Evolutionary conservation across 1,140 invertebrate species (phyloP).

Genomic region (Drosophila ananassae): DNA sequence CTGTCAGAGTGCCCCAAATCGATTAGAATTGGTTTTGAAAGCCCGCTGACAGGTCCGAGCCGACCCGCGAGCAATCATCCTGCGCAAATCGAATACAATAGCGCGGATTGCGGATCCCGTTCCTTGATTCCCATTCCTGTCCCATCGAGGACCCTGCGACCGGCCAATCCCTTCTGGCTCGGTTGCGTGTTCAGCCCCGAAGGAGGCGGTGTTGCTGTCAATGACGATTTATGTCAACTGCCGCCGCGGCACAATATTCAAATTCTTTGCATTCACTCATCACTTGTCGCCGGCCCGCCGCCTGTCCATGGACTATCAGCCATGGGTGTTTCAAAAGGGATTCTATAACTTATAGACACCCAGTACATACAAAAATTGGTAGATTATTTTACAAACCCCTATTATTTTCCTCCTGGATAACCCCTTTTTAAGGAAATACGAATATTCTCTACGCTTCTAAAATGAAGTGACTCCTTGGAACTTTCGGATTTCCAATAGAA

Average conservation of each 20-base stretch:
- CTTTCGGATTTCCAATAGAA: slow-evolving; percentile 66
- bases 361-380: too few species aligned
- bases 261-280: slow-evolving; percentile 82
- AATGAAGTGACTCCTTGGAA: slow-evolving; percentile 30
- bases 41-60: slow-evolving; percentile 58
- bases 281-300: slow-evolving; percentile 68
- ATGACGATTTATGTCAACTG: slow-evolving; percentile 82
- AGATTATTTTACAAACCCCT: too few species aligned
- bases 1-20: slow-evolving; percentile 81
- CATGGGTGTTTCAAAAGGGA: slow-evolving; percentile 13
- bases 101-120: slow-evolving; percentile 68
- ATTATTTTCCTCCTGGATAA: too few species aligned
- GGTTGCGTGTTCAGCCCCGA: slow-evolving; percentile 72
- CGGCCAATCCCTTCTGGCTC: slow-evolving; percentile 4
- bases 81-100: slow-evolving; percentile 42
- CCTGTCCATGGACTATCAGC: slow-evolving; percentile 14
- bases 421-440: neutral
- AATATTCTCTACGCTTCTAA: slow-evolving; percentile 5
- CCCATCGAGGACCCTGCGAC: slow-evolving; percentile 1
- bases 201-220: slow-evolving; percentile 81
- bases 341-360: neutral
- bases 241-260: slow-evolving; percentile 78
- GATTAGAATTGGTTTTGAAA: slow-evolving; percentile 81
- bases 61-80: slow-evolving; percentile 49
- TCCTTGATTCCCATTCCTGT: slow-evolving; percentile 1